phyloP scores from a whole-genome alignment of 92 coral and sea anemone genomes.

The Pocillopora grandis region DNA sequence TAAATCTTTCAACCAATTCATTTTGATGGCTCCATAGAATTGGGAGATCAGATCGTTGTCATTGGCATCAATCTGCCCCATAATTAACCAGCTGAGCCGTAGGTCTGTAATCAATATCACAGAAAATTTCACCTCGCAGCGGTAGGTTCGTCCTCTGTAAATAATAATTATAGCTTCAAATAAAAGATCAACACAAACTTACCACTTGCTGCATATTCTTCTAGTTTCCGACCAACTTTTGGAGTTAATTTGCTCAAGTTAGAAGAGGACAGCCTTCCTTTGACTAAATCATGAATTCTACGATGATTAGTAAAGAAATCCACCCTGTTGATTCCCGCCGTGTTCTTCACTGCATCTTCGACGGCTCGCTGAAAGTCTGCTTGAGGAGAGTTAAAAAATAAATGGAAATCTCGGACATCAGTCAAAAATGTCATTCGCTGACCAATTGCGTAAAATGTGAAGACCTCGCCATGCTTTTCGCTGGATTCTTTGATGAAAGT shows the following conservation, averaged over 20 bases:
- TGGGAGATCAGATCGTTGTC: too few relatives aligned
- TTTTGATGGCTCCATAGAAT: too few relatives aligned
- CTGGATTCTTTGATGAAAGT: constrained; percentile 30
- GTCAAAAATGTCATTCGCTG: constrained; percentile 58
- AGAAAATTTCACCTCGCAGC: too few relatives aligned
- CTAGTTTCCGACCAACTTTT: constrained; percentile 30
- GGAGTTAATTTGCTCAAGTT: constrained; percentile 44
- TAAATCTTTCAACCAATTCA: too few relatives aligned
- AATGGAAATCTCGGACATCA: constrained; percentile 36
- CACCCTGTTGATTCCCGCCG: constrained; percentile 38
- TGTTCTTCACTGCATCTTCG: constrained; percentile 47
- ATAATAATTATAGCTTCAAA: too few relatives aligned
- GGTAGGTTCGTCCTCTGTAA: too few relatives aligned
- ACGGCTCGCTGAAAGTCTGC: constrained; percentile 52
- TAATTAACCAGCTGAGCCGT: too few relatives aligned
- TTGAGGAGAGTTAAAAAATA: constrained; percentile 52
- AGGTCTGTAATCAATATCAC: too few relatives aligned
- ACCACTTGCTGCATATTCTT: constrained; percentile 20
- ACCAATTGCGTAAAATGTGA: constrained; percentile 45
- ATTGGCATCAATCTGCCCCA: too few relatives aligned
- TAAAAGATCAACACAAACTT: not conserved
- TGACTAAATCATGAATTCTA: constrained; percentile 49
- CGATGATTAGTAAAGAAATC: constrained; percentile 51
- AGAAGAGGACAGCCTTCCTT: constrained; percentile 42
- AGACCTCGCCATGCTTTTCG: constrained; percentile 30